Base-by-base conservation (phyloP, 2,113 vertebrate species). In the Typhlomys cinereus region DNA sequence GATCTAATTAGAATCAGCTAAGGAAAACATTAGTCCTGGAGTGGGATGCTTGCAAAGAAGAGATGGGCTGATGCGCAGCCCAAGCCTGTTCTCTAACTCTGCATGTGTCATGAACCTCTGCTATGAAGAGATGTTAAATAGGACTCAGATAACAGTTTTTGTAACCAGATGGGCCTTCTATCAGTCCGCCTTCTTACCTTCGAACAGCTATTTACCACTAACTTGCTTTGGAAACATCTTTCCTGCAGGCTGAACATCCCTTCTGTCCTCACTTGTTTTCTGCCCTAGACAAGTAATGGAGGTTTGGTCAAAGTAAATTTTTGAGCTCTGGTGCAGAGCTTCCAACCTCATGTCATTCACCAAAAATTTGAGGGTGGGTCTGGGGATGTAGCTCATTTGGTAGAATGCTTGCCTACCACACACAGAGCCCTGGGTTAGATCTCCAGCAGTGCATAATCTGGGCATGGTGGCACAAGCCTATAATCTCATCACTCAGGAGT, bases 171-270 rank as follows among this genome's bases (percentile, higher is more conserved):
- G 9, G 4, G 80, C 31, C 48, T 34, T 6, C 25, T 34, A 31
- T 36, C 66, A 69, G 39, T 11, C 31, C 31, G 27, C 2, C 17
- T n/a, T 12, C 11, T 74, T 17, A 10, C n/a, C 48, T 21, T 36
- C 73, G 23, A 46, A 25, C 29, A 20, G 7, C 0, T n/a, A 70
- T 13, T 0, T 0, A 44, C 41, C 25, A 64, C 61, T 64, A 34
- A 41, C n/a, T n/a, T n/a, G n/a, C n/a, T 66, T 31, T 50, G 27
- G 52, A 36, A 74, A 54, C n/a, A 31, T 5, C 1, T 39, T 70
- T 23, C 23, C 0, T 5, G 34, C 0, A 5, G 0, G 5, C 48
- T 20, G 27, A 50, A 66, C 66, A 41, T 4, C 11, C 23, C 11
- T 0, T 14, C 34, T 1, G 21, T n/a, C n/a, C n/a, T n/a, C n/a